Evolutionary conservation across 2,888 invertebrate species (phyloP).

Genomic region (Sepiola atlantica): DNA sequence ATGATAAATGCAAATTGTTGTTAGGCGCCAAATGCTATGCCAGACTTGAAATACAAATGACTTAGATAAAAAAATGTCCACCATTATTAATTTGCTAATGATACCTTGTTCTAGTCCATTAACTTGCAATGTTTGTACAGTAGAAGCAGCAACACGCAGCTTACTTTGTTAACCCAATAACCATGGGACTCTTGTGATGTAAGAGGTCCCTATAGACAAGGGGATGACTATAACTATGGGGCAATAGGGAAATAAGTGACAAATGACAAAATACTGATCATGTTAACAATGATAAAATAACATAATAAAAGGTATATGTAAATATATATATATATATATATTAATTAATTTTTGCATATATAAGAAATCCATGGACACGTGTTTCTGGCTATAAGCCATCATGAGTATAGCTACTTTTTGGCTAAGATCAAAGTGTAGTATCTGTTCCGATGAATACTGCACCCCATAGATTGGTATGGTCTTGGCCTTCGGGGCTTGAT

Average conservation of each 20-base stretch:
- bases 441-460: no score
- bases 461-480: no score
- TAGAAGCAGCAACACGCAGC: neutral
- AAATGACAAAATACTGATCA: neutral
- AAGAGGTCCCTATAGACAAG: neutral
- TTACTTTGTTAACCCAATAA: neutral
- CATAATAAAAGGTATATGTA: neutral
- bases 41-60: constrained; percentile 19
- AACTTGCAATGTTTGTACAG: neutral
- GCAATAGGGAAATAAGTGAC: neutral
- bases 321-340: no score
- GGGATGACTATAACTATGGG: neutral
- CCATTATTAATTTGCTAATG: constrained; percentile 21
- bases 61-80: neutral
- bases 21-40: neutral
- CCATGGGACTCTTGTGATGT: neutral
- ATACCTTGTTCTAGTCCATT: neutral
- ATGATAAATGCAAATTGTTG: neutral
- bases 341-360: no score
- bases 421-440: no score
- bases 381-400: no score
- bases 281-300: neutral
- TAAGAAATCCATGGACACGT: no score
- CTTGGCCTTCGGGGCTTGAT: no score
- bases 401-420: no score